Conservation (phyloP, 1,140 invertebrate genomes). For the Oncopodura yosiiana region DNA sequence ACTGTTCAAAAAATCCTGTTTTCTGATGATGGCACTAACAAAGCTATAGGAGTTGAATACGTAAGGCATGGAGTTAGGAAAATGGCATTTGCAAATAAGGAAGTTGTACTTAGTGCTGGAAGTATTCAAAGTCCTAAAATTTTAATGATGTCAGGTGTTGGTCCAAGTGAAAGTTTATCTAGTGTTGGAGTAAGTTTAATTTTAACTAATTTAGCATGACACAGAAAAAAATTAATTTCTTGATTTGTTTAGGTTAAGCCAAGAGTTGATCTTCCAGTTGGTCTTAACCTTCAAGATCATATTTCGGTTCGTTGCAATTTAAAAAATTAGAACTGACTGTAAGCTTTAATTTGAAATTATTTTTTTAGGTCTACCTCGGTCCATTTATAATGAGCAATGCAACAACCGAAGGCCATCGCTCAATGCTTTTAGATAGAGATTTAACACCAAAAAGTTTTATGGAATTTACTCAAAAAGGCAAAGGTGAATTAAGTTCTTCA, state of each 20-base stretch:
- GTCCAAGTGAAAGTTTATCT: slow-evolving; percentile 41
- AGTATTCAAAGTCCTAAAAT: slow-evolving; percentile 37
- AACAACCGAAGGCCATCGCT: too few species aligned
- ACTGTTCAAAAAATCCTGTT: slow-evolving; percentile 20
- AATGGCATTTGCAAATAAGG: slow-evolving; percentile 34
- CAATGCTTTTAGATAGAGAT: slow-evolving; percentile 13
- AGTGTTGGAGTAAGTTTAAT: slow-evolving; percentile 18
- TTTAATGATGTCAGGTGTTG: slow-evolving; percentile 44
- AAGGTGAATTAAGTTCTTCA: slow-evolving; percentile 19
- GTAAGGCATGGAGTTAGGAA: slow-evolving; percentile 33
- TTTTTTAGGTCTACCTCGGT: too few species aligned
- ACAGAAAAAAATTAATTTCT: background rate
- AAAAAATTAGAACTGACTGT: too few species aligned
- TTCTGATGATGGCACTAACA: slow-evolving; percentile 9
- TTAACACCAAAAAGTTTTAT: slow-evolving; percentile 8
- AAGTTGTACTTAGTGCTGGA: slow-evolving; percentile 38
- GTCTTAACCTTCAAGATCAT: slow-evolving; percentile 19
- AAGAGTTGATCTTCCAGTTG: slow-evolving; percentile 3
- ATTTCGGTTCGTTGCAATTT: too few species aligned
- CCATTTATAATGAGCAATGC: too few species aligned
- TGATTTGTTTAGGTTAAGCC: background rate
- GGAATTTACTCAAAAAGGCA: slow-evolving; percentile 20
- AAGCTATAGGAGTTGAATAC: slow-evolving; percentile 37
- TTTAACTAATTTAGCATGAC: background rate
- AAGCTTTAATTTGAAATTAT: too few species aligned